Percentiles rank a stretch among this genome's conserved stretches.
Evolutionary conservation across 2,888 invertebrate species (phyloP).

Genomic region (Ferrisia virgata): DNA sequence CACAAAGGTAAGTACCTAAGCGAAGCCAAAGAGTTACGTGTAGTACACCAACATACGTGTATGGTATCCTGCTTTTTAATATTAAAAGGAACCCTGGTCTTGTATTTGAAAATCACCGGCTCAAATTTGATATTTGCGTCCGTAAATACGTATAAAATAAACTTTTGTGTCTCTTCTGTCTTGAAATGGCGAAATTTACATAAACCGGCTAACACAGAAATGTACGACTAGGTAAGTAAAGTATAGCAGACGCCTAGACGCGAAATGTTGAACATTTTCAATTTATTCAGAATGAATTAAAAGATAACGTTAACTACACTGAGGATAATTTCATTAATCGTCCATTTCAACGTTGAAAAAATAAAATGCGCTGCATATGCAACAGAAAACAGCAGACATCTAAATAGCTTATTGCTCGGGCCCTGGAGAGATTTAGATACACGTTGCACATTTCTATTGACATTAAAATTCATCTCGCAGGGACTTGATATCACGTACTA

Average conservation of each 20-base stretch:
- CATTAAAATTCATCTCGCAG: neutral
- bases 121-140: neutral
- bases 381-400: neutral
- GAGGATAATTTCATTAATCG: neutral
- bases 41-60: too few relatives aligned
- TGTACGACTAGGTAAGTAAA: too few relatives aligned
- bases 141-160: neutral
- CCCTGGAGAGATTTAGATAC: neutral
- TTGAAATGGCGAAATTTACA: neutral
- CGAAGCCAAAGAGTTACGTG: neutral
- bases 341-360: neutral
- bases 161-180: neutral
- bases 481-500: neutral
- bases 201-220: neutral
- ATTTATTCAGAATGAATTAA: conserved; percentile 19
- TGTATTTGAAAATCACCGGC: neutral
- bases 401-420: neutral
- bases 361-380: neutral
- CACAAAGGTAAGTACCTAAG: neutral
- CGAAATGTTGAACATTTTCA: neutral
- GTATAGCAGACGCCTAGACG: too few relatives aligned
- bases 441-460: neutral
- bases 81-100: neutral
- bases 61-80: neutral
- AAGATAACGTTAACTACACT: neutral